Evolutionary conservation across 92 coral and sea anemone genomes (phyloP).

Genomic region (Phenganax subtilis): DNA sequence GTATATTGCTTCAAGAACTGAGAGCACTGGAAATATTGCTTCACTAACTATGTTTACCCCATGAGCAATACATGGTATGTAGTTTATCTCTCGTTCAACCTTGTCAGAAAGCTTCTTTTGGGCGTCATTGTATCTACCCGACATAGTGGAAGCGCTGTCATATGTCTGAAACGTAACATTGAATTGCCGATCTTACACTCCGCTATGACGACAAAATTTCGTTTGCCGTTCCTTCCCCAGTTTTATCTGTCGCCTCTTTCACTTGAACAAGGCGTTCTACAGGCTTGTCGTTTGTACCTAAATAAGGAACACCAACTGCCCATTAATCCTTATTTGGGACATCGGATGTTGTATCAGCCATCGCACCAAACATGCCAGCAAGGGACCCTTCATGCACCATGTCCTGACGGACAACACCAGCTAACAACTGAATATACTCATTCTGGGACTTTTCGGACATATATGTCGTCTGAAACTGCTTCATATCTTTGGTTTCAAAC

Average conservation of each 20-base stretch:
- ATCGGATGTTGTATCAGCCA: constrained; percentile 31
- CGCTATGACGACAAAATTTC: constrained; percentile 3
- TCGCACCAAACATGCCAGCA: constrained; percentile 18
- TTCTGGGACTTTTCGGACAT: constrained; percentile 13
- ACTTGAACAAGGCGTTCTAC: constrained; percentile 10
- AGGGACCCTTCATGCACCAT: constrained; percentile 8
- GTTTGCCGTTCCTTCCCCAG: constrained; percentile 13
- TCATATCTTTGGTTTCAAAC: constrained; percentile 4
- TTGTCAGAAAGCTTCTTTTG: constrained; percentile 22
- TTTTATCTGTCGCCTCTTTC: constrained; percentile 26
- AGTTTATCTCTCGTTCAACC: constrained; percentile 14
- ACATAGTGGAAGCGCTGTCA: constrained; percentile 20
- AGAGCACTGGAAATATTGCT: constrained; percentile 8
- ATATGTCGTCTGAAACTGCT: not conserved
- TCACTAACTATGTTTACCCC: constrained; percentile 10
- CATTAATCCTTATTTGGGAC: constrained; percentile 15
- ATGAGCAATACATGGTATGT: constrained; percentile 18
- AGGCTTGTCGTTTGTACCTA: not conserved
- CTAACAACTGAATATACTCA: constrained; percentile 5
- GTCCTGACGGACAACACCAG: constrained; percentile 21
- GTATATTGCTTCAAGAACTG: constrained; percentile 1
- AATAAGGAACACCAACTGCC: not conserved
- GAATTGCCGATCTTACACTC: constrained; percentile 4
- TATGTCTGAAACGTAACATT: constrained; percentile 26
- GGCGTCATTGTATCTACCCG: constrained; percentile 11